Base-by-base conservation (phyloP, 2,797 vertebrate species). In the Sebastes reedi region DNA sequence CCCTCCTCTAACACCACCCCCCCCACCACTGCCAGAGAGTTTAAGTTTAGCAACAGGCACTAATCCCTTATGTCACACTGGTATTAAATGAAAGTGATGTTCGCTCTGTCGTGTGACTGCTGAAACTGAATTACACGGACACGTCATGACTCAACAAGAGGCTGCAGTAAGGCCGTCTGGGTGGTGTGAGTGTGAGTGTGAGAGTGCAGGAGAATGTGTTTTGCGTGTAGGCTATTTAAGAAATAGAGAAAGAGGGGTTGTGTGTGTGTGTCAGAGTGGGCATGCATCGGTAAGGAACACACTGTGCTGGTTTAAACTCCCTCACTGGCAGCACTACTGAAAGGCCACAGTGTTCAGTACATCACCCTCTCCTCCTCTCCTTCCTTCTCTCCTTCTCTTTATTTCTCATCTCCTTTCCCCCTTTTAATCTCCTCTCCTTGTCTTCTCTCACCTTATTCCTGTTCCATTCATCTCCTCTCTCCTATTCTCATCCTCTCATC, bases 281-380 rank as follows among this genome's bases (percentile, higher is more conserved):
- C 87, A 77, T 54, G 86, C 77, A 85, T 79, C 77, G 85, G 81
- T 85, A 88, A 90, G 91, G 91, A 91, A 95, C 94, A 94, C 88
- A 83, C 90, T 93, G 91, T 94, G 89, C 92, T 74, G 86, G 84
- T 92, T 91, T 89, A 80, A 88, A 90, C 83, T 80, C 87, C 75
- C 80, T 89, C 86, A 77, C 88, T 89, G 91, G 89, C 89, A 91
- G 88, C 36, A 59, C 82, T 56, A 55, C 89, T 93, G 90, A 94
- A 95, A 95, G 94, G 88, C 92, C 81, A 79, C 89, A 95, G 86
- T 94, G 92, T 95, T 94, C 61, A 9, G 50, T 62, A 77, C 75
- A 67, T 83, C 83, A 58, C 65, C 72, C 80, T 85, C 68, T 65
- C 59, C 66, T 65, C 54, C 77, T 70, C 69, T 60, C 68, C 77